Conservation (phyloP, 2,888 invertebrate species). For the Scaptomyza caliginosa region DNA sequence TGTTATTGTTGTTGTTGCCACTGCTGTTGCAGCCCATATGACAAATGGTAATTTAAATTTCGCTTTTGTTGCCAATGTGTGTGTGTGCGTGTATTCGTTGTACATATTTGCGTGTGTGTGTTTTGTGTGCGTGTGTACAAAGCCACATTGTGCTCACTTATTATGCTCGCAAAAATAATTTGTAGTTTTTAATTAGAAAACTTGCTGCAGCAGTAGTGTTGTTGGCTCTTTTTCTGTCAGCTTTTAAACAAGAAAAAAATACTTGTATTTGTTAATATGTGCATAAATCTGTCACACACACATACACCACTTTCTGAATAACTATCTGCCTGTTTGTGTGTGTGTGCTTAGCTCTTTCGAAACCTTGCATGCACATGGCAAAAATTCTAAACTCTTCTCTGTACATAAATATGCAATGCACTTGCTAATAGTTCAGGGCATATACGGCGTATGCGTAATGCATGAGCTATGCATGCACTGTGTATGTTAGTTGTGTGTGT, state of each 20-base stretch:
- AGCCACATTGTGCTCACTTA: slow-evolving; percentile 50
- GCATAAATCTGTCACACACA: slow-evolving; percentile 1
- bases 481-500: neutral
- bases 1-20: slow-evolving; percentile 17
- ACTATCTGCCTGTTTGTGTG: slow-evolving; percentile 11
- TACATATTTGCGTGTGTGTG: neutral
- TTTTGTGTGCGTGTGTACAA: slow-evolving; percentile 4
- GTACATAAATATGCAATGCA: slow-evolving; percentile 69
- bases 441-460: slow-evolving; percentile 65
- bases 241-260: neutral
- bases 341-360: slow-evolving; percentile 1
- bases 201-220: slow-evolving; percentile 32
- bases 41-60: slow-evolving; percentile 79
- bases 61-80: slow-evolving; percentile 57
- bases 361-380: slow-evolving; percentile 26
- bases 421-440: slow-evolving; percentile 68
- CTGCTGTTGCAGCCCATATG: slow-evolving; percentile 46
- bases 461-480: slow-evolving; percentile 42
- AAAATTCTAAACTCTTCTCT: slow-evolving; percentile 42
- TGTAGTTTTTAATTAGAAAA: slow-evolving; percentile 78
- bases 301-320: neutral
- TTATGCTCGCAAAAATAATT: slow-evolving; percentile 66
- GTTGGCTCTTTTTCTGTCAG: slow-evolving; percentile 12
- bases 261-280: slow-evolving; percentile 3
- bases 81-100: slow-evolving; percentile 7